Evolutionary conservation across 2,888 invertebrate species (phyloP).

Genomic region (Zhuqinia jingwanae): DNA sequence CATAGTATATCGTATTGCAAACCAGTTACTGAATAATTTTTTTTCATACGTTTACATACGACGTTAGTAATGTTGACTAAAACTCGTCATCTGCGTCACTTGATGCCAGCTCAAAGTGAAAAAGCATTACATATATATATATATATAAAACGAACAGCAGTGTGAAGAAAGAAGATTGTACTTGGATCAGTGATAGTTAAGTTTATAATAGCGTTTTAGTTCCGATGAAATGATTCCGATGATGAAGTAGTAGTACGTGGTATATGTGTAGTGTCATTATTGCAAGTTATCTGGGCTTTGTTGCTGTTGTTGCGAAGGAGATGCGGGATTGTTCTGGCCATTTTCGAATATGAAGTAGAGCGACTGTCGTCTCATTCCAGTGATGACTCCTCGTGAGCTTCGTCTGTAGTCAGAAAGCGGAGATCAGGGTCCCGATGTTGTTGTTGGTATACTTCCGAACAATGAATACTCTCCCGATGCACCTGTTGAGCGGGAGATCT

Average conservation of each 20-base stretch:
- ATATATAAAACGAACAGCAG: slow-evolving; percentile 27
- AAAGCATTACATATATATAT: slow-evolving; percentile 2
- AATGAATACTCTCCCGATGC: slow-evolving; percentile 65
- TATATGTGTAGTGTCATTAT: not conserved
- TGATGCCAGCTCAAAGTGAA: slow-evolving; percentile 67
- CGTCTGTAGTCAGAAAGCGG: slow-evolving; percentile 68
- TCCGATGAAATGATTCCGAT: not conserved
- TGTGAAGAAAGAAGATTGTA: slow-evolving; percentile 57
- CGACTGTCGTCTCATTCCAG: slow-evolving; percentile 62
- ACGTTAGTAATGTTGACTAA: not conserved
- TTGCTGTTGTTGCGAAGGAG: not conserved
- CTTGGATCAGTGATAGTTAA: slow-evolving; percentile 36
- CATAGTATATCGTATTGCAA: not conserved
- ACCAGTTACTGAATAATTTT: not conserved
- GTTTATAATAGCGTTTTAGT: not conserved
- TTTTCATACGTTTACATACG: not conserved
- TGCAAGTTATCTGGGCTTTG: not conserved
- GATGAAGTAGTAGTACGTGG: not conserved
- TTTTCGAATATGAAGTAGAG: slow-evolving; percentile 67
- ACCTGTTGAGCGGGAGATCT: slow-evolving; percentile 59
- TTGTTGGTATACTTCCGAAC: slow-evolving; percentile 64
- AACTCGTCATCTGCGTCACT: slow-evolving; percentile 43
- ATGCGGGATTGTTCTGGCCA: slow-evolving; percentile 49
- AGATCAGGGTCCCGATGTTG: slow-evolving; percentile 69
- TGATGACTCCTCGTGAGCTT: slow-evolving; percentile 58